Conservation (phyloP, 2,113 vertebrate genomes). For the Spermophilus dauricus region DNA sequence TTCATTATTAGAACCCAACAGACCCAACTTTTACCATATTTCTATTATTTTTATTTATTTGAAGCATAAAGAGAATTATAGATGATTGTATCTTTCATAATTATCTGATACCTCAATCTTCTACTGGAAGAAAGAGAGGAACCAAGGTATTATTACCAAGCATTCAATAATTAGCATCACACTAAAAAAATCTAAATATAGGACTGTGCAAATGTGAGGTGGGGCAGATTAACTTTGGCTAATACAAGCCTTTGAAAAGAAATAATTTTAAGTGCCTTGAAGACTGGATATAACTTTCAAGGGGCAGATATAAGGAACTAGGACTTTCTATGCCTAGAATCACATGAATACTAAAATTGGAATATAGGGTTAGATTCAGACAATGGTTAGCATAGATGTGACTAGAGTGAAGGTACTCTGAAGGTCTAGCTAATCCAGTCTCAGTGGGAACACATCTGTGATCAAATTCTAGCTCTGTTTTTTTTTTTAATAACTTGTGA, state of each 20-base stretch:
- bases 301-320: background rate
- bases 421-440: background rate
- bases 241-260: background rate
- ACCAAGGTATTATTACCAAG: background rate
- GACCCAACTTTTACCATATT: background rate
- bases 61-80: background rate
- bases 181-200: conserved; percentile 10
- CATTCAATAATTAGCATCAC: background rate
- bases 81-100: too few relatives aligned
- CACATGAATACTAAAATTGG: background rate
- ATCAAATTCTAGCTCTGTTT: background rate
- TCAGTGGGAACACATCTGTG: background rate
- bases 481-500: background rate
- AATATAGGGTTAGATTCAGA: background rate
- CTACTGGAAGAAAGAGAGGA: background rate
- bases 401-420: background rate
- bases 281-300: conserved; percentile 14
- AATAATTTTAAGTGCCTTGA: background rate
- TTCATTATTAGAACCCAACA: background rate
- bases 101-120: background rate
- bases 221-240: background rate
- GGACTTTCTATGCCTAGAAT: background rate
- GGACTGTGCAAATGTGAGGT: background rate
- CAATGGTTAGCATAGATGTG: background rate
- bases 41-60: background rate